Evolutionary conservation across 2,113 vertebrate species (phyloP).

Genomic region (Neolamprologus caudopunctatus): DNA sequence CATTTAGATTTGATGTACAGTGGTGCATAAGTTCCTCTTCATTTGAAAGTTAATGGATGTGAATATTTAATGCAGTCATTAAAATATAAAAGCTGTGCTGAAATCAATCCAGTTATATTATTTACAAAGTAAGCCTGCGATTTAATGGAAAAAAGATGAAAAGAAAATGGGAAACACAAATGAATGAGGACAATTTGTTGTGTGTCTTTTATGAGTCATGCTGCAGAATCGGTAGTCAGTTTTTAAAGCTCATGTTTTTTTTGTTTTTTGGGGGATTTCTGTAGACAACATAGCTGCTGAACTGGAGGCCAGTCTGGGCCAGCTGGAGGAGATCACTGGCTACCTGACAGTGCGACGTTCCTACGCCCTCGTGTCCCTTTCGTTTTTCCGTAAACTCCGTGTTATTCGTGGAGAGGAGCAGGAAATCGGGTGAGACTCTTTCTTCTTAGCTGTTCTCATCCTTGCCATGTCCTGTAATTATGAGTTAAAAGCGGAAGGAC

Average conservation of each 20-base stretch:
- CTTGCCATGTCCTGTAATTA: constrained; percentile 54
- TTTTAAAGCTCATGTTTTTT: not conserved
- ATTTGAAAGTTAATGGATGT: not conserved
- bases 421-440: constrained; percentile 78
- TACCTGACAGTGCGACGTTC: constrained; percentile 91
- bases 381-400: constrained; percentile 90
- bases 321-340: constrained; percentile 94
- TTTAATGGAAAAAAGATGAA: not conserved
- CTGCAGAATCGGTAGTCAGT: not conserved
- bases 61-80: not conserved
- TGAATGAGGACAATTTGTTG: not conserved
- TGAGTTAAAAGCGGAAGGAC: constrained; percentile 48
- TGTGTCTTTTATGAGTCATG: not conserved
- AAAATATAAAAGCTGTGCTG: not conserved
- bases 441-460: not conserved
- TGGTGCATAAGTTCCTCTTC: not conserved
- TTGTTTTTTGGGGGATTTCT: not conserved
- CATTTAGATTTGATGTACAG: not conserved
- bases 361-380: constrained; percentile 91
- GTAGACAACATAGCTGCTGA: constrained; percentile 94
- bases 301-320: constrained; percentile 90
- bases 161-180: not conserved
- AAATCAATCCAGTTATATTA: not conserved
- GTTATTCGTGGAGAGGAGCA: constrained; percentile 84
- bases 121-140: not conserved